phyloP scores from a whole-genome alignment of 1,140 invertebrate genomes.

The Drosophila kanapiae region DNA sequence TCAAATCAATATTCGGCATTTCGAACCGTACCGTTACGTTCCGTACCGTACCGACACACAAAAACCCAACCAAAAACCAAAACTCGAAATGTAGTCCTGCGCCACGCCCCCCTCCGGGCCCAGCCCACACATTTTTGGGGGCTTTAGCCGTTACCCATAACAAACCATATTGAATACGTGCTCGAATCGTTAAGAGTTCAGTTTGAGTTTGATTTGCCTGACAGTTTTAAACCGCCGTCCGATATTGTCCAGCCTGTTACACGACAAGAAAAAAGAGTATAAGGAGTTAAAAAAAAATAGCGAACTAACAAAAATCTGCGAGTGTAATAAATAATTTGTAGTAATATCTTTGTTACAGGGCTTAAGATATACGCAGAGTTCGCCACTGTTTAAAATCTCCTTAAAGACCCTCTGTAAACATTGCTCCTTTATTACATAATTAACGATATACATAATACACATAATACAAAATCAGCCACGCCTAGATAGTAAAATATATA shows the following conservation, averaged over 20 bases:
- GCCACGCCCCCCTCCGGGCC: conserved; percentile 11
- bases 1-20: conserved; percentile 85
- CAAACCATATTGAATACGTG: conserved; percentile 82
- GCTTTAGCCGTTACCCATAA: conserved; percentile 55
- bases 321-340: no score
- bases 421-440: no score
- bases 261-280: background rate
- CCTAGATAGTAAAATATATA: no score
- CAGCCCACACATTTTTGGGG: conserved; percentile 3
- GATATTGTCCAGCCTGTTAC: conserved; percentile 11
- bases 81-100: conserved; percentile 36
- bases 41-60: conserved; percentile 29
- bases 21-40: conserved; percentile 41
- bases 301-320: background rate
- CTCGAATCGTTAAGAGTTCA: conserved; percentile 75
- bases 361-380: no score
- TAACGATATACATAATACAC: no score
- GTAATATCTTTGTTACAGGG: no score
- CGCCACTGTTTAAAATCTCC: background rate
- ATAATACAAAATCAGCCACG: no score
- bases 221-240: conserved; percentile 53
- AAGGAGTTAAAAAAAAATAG: background rate
- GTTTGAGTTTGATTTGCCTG: conserved; percentile 80
- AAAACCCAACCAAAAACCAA: conserved; percentile 38
- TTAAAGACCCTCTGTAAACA: background rate